phyloP scores from a whole-genome alignment of 2,113 vertebrate species.

The Formicarius rufipectus region DNA sequence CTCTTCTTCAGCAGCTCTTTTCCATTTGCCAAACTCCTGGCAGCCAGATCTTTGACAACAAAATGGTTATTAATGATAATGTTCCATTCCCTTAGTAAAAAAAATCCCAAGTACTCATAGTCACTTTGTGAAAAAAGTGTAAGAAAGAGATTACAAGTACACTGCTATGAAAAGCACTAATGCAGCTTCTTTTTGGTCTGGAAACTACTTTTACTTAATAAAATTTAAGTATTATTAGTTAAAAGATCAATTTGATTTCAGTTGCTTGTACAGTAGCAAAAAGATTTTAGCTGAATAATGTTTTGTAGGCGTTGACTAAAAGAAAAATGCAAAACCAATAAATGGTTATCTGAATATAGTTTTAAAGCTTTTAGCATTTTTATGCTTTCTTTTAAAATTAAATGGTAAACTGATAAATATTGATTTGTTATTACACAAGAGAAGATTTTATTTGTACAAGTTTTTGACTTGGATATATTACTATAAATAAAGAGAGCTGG shows the following conservation, averaged over 20 bases:
- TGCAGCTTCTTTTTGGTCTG: background rate
- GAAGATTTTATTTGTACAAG: background rate
- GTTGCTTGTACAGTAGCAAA: background rate
- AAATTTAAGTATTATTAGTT: background rate
- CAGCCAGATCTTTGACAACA: background rate
- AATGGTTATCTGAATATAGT: background rate
- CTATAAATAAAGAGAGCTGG: background rate
- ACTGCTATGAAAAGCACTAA: background rate
- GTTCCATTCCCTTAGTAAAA: background rate
- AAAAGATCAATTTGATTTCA: background rate
- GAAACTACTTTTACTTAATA: background rate
- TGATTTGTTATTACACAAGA: background rate
- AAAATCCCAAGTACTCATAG: background rate
- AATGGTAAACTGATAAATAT: background rate
- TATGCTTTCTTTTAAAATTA: background rate
- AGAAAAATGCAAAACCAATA: background rate
- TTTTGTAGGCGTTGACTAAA: background rate
- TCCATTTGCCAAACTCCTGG: background rate
- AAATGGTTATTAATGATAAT: background rate
- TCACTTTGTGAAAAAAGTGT: background rate
- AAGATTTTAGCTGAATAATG: background rate
- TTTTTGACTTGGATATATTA: background rate
- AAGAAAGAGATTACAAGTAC: background rate
- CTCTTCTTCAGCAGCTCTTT: background rate
- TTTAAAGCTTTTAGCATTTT: slow-evolving; percentile 11